Evolutionary conservation across 2,113 vertebrate species (phyloP), one percentile per base, ranked within the genome.

Genomic region (Psilopsiagon aymara): DNA sequence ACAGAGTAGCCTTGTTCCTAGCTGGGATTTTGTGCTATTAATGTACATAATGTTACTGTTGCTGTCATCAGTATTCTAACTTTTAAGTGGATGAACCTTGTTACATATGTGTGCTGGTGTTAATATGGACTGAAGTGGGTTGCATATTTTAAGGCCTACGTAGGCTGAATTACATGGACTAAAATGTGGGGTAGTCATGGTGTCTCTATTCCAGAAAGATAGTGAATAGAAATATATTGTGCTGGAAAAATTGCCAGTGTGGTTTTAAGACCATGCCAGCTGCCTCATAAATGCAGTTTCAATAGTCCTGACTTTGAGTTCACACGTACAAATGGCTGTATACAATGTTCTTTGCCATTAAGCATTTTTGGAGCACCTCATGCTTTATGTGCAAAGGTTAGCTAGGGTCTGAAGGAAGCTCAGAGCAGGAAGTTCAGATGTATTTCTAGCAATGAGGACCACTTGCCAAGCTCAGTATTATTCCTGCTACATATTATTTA

Each of bases 361-460:
- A 75, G 52, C 17, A 2, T 81, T 93, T 92, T 90, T 94, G 71
- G 64, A 89, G 62, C 37, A 13, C 8, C 6, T 35, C 55, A 33
- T 90, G 39, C 69, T 71, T 91, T 71, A 87, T 85, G 82, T 82
- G 57, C 91, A 95, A 70, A 97, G 85, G 94, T 95, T 96, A 97
- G 90, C 53, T 82, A 92, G 88, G 81, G 71, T 82, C 91, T 81
- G 93, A 82, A 97, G 94, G 84, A 96, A 86, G 91, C 96, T 94
- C 5, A 6, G 43, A 91, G 88, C 81, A 83, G 37, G 37, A 84
- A 91, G 62, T 81, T 67, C 52, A 82, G 62, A 86, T 82, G 46
- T 82, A 44, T 76, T 82, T 94, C 47, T 84, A 95, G 70, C 52
- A 81, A 15, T 51, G 67, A 80, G 20, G 27, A 84, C 78, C 9